A percentile compares a stretch with the other conserved stretches of the same genome.
phyloP scores from a whole-genome alignment of 2,888 invertebrate species.

The Drosophila mercatorum region DNA sequence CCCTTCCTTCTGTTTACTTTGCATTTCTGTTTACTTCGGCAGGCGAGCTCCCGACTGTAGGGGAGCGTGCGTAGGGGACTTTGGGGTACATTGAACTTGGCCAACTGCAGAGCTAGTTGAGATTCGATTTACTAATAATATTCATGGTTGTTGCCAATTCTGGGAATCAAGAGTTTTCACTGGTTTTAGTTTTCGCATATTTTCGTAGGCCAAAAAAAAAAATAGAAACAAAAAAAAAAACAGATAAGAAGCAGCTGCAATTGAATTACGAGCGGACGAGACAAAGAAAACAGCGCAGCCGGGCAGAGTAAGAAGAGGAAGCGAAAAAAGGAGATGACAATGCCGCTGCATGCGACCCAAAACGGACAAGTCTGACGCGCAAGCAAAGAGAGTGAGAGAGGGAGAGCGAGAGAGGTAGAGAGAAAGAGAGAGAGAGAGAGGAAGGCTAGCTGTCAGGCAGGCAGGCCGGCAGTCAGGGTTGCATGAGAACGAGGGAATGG shows the following conservation, averaged over 20 bases:
- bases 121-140: conserved; percentile 16
- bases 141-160: conserved; percentile 24
- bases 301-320: conserved; percentile 50
- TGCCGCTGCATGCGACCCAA: conserved; percentile 21
- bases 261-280: conserved; percentile 68
- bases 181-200: conserved; percentile 2
- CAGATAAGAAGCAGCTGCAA: conserved; percentile 82
- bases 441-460: not conserved
- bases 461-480: conserved; percentile 3
- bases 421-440: not conserved
- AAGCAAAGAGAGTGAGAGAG: not conserved
- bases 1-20: not conserved
- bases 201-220: conserved; percentile 28
- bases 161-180: conserved; percentile 30
- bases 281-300: conserved; percentile 56
- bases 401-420: not conserved
- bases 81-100: conserved; percentile 43
- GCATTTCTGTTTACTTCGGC: conserved; percentile 13
- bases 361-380: conserved; percentile 29
- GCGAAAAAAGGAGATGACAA: conserved; percentile 53
- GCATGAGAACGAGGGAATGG: conserved; percentile 16
- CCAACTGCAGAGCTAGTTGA: conserved; percentile 23
- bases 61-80: conserved; percentile 5
- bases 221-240: conserved; percentile 55
- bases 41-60: conserved; percentile 17